These are phyloP conservation scores for Trisateles emortualis DNA, from an alignment of 2,888 invertebrate species.

Conservation along the genomic window DNA sequence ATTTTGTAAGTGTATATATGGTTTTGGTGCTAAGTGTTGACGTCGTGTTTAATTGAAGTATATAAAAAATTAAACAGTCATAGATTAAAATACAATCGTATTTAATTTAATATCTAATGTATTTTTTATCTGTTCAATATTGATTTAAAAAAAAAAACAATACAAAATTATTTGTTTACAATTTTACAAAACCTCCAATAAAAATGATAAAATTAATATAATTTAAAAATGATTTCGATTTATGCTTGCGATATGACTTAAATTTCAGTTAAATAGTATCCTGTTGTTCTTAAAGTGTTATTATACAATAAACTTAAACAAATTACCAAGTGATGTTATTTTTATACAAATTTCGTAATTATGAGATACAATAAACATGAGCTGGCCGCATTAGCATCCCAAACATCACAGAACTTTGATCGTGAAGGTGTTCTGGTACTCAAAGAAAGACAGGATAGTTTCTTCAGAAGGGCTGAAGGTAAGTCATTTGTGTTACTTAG, in stretches of 20 bases:
- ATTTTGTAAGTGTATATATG: too few relatives aligned
- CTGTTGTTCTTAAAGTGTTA: background rate
- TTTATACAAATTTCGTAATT: slow-evolving; percentile 45
- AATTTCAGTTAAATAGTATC: background rate
- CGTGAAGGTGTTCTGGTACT: slow-evolving; percentile 96
- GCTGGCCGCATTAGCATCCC: slow-evolving; percentile 93
- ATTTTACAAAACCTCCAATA: background rate
- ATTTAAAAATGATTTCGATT: background rate
- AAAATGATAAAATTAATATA: background rate
- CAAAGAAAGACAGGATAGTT: slow-evolving; percentile 95
- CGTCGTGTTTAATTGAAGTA: too few relatives aligned
- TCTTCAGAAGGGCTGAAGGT: slow-evolving; percentile 97
- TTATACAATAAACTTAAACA: background rate
- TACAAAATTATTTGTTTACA: background rate
- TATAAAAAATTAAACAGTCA: too few relatives aligned
- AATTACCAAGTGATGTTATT: slow-evolving; percentile 35
- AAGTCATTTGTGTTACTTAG: too few relatives aligned
- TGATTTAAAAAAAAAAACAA: background rate
- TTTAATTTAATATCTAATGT: too few relatives aligned
- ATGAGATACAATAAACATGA: slow-evolving; percentile 98
- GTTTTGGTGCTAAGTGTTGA: too few relatives aligned
- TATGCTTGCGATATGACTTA: background rate
- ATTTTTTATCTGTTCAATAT: too few relatives aligned
- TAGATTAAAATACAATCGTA: too few relatives aligned
- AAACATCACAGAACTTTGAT: slow-evolving; percentile 95